Evolutionary conservation across 2,888 invertebrate species (phyloP), one percentile per base, ranked within the genome.

Genomic region (Hololepta plana): DNA sequence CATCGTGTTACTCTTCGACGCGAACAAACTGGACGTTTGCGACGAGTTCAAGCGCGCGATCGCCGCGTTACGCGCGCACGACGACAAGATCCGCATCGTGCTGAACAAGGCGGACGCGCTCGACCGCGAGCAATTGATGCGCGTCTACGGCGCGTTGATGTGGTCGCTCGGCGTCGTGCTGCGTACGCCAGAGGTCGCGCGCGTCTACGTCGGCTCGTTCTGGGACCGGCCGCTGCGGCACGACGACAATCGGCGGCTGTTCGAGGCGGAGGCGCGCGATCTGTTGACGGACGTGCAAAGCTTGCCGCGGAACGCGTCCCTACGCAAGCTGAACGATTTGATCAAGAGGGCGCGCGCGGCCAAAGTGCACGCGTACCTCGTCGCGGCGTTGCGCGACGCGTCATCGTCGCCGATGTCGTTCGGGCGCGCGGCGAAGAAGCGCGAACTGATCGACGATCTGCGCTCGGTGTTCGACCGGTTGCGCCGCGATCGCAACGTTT

Each of bases 31-130:
- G 29, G 98, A 99, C 50, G 98, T 98, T 45, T 96, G 95, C 1
- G 98, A 98, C 54, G 98, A 98, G 58, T 96, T 98, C 55, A 66
- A 90, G 32, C 64, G 95, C 39, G 90, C 91, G 27, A 98, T 99
- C 43, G 95, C 96, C 53, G 93, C 93, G 1, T 60, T 95, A 7
- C 67, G 87, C 35, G 90, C 90, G 0, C 90, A 93, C 49, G 93
- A 93, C 49, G 93, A 93, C 47, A 95, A 95, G 60, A 96, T 98
- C 37, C 68, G 96, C 33, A 98, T 98, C 45, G 93, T 96, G 28
- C 61, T 98, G 2, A 98, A 98, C 60, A 98, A 98, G 54, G 93
- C 96, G 4, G 98, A 98, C 48, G 93, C 93, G 88, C 82, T 98
- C 24, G 93, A 96, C 53, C 93, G 95, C 49, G 96, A 96, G 51